Conservation (phyloP, 2,888 invertebrate genomes). For the Diachrysia chrysitis region DNA sequence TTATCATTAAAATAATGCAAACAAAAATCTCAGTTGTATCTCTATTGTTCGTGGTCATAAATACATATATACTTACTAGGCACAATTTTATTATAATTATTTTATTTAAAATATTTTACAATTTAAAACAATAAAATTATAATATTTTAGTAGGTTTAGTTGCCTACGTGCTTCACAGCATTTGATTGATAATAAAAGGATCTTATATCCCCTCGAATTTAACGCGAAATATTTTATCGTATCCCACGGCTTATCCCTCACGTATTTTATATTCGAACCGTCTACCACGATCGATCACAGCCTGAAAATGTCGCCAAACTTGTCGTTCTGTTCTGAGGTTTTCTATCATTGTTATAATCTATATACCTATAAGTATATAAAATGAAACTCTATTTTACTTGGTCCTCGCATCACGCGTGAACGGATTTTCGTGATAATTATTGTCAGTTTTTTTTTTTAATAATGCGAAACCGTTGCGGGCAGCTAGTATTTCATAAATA, state of each 20-base stretch:
- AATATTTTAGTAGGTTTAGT: not conserved
- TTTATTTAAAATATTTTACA: not conserved
- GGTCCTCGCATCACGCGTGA: too few species aligned
- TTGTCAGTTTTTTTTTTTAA: not conserved
- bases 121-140: not conserved
- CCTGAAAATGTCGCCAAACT: slow-evolving; percentile 16
- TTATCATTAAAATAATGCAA: too few species aligned
- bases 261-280: slow-evolving; percentile 16
- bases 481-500: too few species aligned
- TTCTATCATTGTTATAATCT: slow-evolving; percentile 15
- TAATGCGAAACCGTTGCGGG: too few species aligned
- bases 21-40: too few species aligned
- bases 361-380: too few species aligned
- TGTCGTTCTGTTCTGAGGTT: slow-evolving; percentile 11
- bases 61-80: too few species aligned
- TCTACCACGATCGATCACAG: slow-evolving; percentile 39
- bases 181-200: slow-evolving; percentile 5
- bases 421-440: too few species aligned
- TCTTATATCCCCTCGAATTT: slow-evolving; percentile 6
- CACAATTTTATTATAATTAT: too few species aligned
- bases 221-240: slow-evolving; percentile 12
- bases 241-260: slow-evolving; percentile 20
- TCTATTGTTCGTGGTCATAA: not conserved
- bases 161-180: not conserved
- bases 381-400: too few species aligned